Percentiles rank a stretch among this genome's conserved stretches.
Conservation (phyloP, 92 coral and sea anemone species). For the Actinostola sp. region DNA sequence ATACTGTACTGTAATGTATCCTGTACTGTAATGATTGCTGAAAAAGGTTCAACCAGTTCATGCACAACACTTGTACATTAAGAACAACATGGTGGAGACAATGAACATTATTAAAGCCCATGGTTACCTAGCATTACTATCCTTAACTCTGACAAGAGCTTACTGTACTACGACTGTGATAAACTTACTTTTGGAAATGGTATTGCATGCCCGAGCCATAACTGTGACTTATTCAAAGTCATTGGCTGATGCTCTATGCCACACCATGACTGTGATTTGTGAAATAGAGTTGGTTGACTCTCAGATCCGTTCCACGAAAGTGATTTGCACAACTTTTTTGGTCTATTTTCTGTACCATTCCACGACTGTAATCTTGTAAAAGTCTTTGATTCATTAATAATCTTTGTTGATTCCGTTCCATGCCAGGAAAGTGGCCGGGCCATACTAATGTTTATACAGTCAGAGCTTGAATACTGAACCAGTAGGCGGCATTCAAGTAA, state of each 20-base stretch:
- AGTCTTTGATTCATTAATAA: background rate
- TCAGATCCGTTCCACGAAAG: constrained; percentile 9
- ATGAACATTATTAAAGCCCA: too few species aligned
- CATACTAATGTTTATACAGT: too few species aligned
- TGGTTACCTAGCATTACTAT: too few species aligned
- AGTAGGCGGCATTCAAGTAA: background rate
- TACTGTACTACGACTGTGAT: background rate
- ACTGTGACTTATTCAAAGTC: background rate
- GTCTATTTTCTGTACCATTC: background rate
- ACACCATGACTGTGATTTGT: constrained; percentile 15
- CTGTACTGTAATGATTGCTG: too few species aligned
- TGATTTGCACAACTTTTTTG: background rate
- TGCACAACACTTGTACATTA: too few species aligned
- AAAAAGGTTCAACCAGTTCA: too few species aligned
- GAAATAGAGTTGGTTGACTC: background rate
- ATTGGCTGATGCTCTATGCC: background rate
- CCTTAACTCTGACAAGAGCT: too few species aligned
- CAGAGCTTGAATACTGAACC: background rate
- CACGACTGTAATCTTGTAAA: constrained; percentile 1
- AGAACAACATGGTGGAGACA: too few species aligned
- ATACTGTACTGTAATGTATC: too few species aligned
- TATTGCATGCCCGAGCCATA: constrained; percentile 11
- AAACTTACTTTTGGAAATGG: constrained; percentile 10
- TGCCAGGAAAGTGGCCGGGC: constrained; percentile 2
- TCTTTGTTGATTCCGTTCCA: background rate